Evolutionary conservation across 2,888 invertebrate genomes (phyloP), one percentile per base, ranked within the genome.

Genomic region (Gymnocheta viridis): DNA sequence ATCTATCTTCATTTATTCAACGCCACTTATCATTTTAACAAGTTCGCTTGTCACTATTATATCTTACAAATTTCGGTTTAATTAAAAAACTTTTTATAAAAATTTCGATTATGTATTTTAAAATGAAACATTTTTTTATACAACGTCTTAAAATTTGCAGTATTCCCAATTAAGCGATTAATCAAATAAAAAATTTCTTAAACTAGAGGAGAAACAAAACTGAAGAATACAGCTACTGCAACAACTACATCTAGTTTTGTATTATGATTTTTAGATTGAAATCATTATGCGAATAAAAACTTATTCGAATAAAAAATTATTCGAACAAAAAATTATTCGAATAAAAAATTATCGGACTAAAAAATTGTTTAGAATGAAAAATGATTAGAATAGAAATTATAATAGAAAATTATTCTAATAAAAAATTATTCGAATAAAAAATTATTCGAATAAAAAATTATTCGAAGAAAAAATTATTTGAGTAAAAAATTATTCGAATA

Each of bases 281-380:
- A 41, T 0, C 2, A 12, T 24, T 62, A 41, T 24, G 14, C n/a
- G 27, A 62, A 14, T 24, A 66, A 47, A 44, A 64, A 38, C 17
- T n/a, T 44, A 7, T n/a, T 64, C 44, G 44, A 64, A 44, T 44
- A 64, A 41, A 47, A 47, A n/a, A n/a, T n/a, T n/a, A n/a, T n/a
- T n/a, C n/a, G n/a, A n/a, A n/a, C n/a, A n/a, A n/a, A n/a, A n/a
- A n/a, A n/a, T n/a, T n/a, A n/a, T n/a, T n/a, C n/a, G n/a, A n/a
- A n/a, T n/a, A n/a, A n/a, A n/a, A n/a, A 12, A 12, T 47, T 12
- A 47, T 47, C 9, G 19, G 5, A 4, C 9, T 12, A 47, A 47
- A 47, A 3, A 19, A 47, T 47, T 7, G 5, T 12, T 9, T 54
- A 27, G 6, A 14, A 27, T 27, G 17, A 41, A 14, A n/a, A n/a